Conservation (phyloP, 2,888 invertebrate genomes). For the Aphidoletes aphidimyza region DNA sequence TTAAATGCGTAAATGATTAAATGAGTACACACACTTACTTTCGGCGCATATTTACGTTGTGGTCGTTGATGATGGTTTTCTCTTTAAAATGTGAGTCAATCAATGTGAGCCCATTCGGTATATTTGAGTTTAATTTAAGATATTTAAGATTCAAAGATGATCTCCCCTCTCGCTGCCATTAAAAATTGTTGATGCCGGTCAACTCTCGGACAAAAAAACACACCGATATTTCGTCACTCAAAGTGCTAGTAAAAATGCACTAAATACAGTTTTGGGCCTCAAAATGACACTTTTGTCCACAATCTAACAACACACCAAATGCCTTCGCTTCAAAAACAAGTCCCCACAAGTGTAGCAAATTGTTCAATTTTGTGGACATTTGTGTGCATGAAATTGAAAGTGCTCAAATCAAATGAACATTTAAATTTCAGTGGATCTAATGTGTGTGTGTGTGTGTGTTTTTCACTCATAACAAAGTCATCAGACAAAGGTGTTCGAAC, state of each 20-base stretch:
- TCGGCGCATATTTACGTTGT: background rate
- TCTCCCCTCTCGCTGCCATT: no score
- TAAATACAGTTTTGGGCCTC: no score
- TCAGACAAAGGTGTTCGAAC: background rate
- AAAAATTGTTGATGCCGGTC: no score
- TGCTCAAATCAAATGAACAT: background rate
- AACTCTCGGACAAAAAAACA: no score
- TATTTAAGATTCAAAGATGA: no score
- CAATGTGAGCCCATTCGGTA: no score
- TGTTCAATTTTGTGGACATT: slow-evolving; percentile 1
- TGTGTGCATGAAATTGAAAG: background rate
- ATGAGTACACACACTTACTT: background rate
- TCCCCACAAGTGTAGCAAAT: background rate
- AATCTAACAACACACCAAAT: no score
- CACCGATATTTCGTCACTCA: background rate
- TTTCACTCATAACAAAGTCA: background rate
- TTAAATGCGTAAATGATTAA: slow-evolving; percentile 32
- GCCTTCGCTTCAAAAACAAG: background rate
- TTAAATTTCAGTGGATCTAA: no score
- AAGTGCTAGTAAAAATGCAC: background rate
- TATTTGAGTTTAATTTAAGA: slow-evolving; percentile 28
- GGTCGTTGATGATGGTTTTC: no score
- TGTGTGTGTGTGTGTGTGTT: no score
- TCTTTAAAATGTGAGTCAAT: no score
- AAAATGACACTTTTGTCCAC: no score